These are phyloP conservation scores for Oncorhynchus nerka DNA, from an alignment of 2,113 vertebrate genomes.

Conservation along the genomic window DNA sequence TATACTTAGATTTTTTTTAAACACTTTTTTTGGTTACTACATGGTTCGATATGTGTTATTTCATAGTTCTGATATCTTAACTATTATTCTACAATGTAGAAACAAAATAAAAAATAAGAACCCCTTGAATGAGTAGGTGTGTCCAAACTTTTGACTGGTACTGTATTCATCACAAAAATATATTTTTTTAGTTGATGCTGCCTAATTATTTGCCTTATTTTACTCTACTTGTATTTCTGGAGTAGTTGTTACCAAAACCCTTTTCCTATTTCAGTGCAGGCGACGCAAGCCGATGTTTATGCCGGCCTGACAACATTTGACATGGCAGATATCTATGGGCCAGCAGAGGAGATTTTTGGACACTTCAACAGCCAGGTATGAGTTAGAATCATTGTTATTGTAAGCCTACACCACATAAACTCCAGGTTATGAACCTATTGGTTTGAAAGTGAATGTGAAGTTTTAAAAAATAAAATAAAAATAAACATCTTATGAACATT, in stretches of 20 bases:
- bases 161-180: background rate
- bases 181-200: background rate
- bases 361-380: conserved; percentile 49
- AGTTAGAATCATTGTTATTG: background rate
- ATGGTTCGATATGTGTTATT: too few relatives aligned
- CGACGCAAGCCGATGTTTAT: conserved; percentile 50
- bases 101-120: too few relatives aligned
- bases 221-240: background rate
- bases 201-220: background rate
- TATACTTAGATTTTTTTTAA: too few relatives aligned
- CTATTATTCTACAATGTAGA: too few relatives aligned
- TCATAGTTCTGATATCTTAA: too few relatives aligned
- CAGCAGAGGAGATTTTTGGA: conserved; percentile 61
- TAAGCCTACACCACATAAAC: background rate
- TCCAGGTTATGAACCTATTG: too few relatives aligned
- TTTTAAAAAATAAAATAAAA: too few relatives aligned
- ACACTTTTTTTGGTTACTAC: too few relatives aligned
- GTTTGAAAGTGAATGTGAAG: too few relatives aligned
- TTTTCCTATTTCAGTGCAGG: conserved; percentile 39
- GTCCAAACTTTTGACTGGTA: background rate
- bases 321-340: conserved; percentile 59
- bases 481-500: too few relatives aligned
- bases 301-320: conserved; percentile 60
- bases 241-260: background rate
- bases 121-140: too few relatives aligned